Conservation (phyloP, 2,113 vertebrate species). For the Stegostoma tigrinum region DNA sequence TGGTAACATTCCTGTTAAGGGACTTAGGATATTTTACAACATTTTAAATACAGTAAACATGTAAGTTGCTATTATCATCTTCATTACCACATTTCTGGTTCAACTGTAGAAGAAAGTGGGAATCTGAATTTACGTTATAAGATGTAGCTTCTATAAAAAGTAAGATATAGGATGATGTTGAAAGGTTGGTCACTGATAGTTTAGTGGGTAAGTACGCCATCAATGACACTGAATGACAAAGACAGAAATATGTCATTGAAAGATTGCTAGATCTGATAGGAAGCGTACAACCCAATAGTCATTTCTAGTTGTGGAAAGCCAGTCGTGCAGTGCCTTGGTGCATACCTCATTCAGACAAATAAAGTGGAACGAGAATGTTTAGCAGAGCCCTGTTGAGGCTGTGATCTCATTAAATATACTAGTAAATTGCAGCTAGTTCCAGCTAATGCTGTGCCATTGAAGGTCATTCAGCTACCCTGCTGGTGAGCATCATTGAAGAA, state of each 20-base stretch:
- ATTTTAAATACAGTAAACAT: neutral
- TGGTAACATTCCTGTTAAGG: neutral
- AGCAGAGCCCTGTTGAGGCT: slow-evolving; percentile 17
- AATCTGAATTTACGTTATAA: neutral
- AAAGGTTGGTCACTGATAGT: neutral
- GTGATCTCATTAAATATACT: slow-evolving; percentile 40
- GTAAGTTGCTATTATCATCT: neutral
- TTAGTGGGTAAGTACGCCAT: neutral
- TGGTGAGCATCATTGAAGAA: slow-evolving; percentile 39
- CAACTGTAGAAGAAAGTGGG: neutral
- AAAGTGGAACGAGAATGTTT: neutral
- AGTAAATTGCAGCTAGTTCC: slow-evolving; percentile 11
- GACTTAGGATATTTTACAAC: too few species aligned
- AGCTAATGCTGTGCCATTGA: slow-evolving; percentile 40
- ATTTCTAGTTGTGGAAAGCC: slow-evolving; percentile 9
- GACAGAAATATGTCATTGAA: neutral
- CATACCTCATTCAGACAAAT: slow-evolving; percentile 8
- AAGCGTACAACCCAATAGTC: neutral
- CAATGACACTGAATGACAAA: neutral
- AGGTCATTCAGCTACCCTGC: slow-evolving; percentile 39
- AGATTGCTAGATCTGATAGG: neutral
- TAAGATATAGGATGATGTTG: neutral
- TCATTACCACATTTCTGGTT: neutral
- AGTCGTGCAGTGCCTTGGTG: neutral
- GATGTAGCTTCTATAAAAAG: neutral